Conservation (phyloP, 2,888 invertebrate species). For the Heliconius erato region DNA sequence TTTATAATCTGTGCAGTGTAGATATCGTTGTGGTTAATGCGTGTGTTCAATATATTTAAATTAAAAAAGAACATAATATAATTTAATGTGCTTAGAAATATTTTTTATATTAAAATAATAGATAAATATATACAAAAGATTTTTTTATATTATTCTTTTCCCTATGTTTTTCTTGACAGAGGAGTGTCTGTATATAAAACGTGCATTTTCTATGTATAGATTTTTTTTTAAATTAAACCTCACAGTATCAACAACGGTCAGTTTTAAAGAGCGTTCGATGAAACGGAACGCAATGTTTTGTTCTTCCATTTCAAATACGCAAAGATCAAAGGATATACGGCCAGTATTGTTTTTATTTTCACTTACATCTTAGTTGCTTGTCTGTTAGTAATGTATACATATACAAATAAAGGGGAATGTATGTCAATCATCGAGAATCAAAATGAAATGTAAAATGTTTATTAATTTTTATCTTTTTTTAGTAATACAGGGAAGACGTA, state of each 20-base stretch:
- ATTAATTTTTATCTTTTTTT: background rate
- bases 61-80: background rate
- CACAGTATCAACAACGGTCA: conserved; percentile 31
- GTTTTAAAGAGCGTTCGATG: conserved; percentile 35
- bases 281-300: conserved; percentile 28
- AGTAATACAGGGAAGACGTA: background rate
- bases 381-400: background rate
- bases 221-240: background rate
- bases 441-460: background rate
- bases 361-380: conserved; percentile 18
- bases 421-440: background rate
- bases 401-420: too few relatives aligned
- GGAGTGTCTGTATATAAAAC: background rate
- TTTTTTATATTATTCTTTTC: background rate
- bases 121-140: too few relatives aligned
- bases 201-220: background rate
- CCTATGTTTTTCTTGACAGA: background rate
- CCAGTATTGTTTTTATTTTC: conserved; percentile 27
- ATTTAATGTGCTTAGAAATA: background rate
- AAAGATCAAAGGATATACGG: conserved; percentile 35
- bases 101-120: background rate
- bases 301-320: conserved; percentile 27
- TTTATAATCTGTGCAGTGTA: background rate
- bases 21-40: background rate
- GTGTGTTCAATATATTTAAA: background rate